phyloP scores from a whole-genome alignment of 2,888 invertebrate genomes.

The Aphrophora alni region DNA sequence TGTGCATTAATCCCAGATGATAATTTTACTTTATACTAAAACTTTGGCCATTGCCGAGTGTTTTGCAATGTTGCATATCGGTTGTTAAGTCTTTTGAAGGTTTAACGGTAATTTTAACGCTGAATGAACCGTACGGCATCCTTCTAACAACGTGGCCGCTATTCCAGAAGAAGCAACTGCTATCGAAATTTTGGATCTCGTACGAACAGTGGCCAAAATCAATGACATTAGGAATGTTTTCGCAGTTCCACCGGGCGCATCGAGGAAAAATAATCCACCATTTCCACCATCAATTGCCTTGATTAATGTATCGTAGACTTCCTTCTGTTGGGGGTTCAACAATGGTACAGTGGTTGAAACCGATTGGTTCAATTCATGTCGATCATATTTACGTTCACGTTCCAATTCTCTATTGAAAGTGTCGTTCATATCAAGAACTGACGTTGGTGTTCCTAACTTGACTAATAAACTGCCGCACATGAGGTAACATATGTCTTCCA shows the following conservation, averaged over 20 bases:
- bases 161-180: conserved; percentile 51
- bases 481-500: conserved; percentile 51
- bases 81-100: conserved; percentile 49
- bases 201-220: conserved; percentile 49
- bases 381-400: conserved; percentile 53
- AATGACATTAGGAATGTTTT: conserved; percentile 47
- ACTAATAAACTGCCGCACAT: no score
- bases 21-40: conserved; percentile 49
- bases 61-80: conserved; percentile 52
- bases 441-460: conserved; percentile 50
- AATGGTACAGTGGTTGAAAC: conserved; percentile 34
- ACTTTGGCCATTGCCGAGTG: conserved; percentile 53
- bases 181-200: conserved; percentile 48
- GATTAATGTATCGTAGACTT: conserved; percentile 3
- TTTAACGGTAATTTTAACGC: conserved; percentile 51
- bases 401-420: conserved; percentile 52
- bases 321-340: not conserved
- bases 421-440: conserved; percentile 49
- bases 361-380: conserved; percentile 34
- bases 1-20: conserved; percentile 51
- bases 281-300: conserved; percentile 32
- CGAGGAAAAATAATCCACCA: conserved; percentile 27
- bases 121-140: conserved; percentile 54
- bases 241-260: conserved; percentile 17
- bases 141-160: conserved; percentile 50